Conservation (phyloP, 2,797 vertebrate species). For the Smutsia temminckii region DNA sequence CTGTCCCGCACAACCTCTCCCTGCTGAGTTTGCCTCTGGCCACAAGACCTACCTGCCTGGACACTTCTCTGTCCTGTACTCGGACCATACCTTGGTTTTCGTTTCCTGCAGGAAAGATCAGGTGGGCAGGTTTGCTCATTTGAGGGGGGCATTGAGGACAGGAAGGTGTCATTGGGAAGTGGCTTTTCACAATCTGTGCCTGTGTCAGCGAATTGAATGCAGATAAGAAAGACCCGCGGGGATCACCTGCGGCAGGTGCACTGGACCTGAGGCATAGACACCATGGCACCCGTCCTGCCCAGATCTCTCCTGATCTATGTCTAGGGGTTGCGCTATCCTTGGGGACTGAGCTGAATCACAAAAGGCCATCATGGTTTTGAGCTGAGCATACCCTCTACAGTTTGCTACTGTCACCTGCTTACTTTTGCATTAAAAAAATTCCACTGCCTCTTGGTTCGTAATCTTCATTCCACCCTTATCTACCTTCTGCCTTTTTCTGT, state of each 20-base stretch:
- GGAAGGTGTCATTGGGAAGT: background rate
- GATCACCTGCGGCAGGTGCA: background rate
- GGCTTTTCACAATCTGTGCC: background rate
- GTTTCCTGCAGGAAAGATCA: background rate
- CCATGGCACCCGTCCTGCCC: fast-evolving
- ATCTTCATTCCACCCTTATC: background rate
- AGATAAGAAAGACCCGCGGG: background rate
- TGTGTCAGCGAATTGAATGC: background rate
- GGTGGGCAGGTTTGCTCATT: background rate
- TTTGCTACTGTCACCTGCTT: background rate
- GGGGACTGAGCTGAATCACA: background rate
- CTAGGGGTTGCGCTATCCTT: background rate
- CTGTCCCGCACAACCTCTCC: background rate
- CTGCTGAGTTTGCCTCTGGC: background rate
- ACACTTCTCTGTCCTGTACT: background rate
- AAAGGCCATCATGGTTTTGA: background rate
- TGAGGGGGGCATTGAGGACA: background rate
- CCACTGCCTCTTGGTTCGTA: background rate
- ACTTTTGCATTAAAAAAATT: background rate
- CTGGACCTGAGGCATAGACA: background rate
- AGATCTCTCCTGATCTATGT: background rate
- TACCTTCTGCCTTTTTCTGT: background rate
- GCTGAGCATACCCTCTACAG: background rate
- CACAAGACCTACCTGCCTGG: background rate
- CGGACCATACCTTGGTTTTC: background rate